phyloP scores from a whole-genome alignment of 1,140 invertebrate genomes.

The Lepidurus arcticus region DNA sequence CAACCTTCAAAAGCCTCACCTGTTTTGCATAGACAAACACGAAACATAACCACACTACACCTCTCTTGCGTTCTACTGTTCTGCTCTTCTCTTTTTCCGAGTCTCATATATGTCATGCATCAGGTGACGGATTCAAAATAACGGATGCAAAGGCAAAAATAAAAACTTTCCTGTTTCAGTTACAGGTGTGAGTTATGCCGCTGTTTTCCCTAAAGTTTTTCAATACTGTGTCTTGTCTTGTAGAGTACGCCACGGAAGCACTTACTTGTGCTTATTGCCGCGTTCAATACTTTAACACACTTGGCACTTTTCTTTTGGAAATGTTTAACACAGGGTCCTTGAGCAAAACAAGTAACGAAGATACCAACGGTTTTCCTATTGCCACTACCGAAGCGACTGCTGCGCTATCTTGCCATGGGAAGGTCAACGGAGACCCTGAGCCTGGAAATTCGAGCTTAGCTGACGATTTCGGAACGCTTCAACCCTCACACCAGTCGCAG shows the following conservation, averaged over 20 bases:
- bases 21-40: background rate
- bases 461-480: background rate
- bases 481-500: background rate
- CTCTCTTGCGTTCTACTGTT: background rate
- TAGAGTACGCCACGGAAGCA: too few species aligned
- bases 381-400: background rate
- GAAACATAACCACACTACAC: background rate
- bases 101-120: background rate
- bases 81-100: background rate
- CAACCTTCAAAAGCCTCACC: background rate
- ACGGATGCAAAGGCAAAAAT: background rate
- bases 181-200: background rate
- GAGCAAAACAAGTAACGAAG: background rate
- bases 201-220: background rate
- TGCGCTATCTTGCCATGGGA: background rate
- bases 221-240: too few species aligned
- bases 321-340: background rate
- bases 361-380: background rate
- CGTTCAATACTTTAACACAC: background rate
- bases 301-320: background rate
- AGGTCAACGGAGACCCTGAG: background rate
- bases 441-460: background rate
- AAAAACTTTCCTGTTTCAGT: background rate
- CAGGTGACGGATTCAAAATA: background rate
- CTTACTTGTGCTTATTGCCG: too few species aligned